Conservation (phyloP, 2,113 vertebrate species). For the Sterna hirundo region DNA sequence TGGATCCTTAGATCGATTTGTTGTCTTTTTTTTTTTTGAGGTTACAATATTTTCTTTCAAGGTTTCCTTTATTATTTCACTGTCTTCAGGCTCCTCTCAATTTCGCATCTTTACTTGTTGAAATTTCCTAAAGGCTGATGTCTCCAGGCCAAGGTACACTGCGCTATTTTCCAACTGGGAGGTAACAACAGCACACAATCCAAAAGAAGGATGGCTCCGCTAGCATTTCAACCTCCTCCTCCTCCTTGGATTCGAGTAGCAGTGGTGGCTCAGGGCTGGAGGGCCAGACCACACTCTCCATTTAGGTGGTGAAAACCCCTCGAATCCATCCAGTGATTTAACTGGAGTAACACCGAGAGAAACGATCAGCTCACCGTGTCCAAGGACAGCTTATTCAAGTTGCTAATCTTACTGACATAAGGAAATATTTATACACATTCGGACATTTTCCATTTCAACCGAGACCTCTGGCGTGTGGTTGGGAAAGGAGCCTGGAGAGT, state of each 20-base stretch:
- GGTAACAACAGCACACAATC: not conserved
- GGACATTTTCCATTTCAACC: not conserved
- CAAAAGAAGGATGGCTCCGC: not conserved
- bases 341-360: not conserved
- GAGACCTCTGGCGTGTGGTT: not conserved
- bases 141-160: not conserved
- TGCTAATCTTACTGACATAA: not conserved
- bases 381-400: not conserved
- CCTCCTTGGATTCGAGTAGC: not conserved
- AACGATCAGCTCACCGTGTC: not conserved
- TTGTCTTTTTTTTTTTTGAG: not conserved
- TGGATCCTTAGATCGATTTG: not conserved
- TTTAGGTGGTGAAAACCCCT: not conserved
- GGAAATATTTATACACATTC: not conserved
- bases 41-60: not conserved
- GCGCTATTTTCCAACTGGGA: not conserved
- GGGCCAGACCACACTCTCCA: not conserved
- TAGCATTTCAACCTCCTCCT: not conserved
- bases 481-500: not conserved
- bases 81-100: not conserved
- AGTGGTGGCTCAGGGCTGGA: not conserved
- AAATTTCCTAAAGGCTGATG: not conserved
- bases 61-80: not conserved
- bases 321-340: not conserved
- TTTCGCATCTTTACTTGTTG: not conserved